These are phyloP conservation scores for Pollenia angustigena DNA, from an alignment of 2,888 invertebrate genomes.

Conservation along the genomic window DNA sequence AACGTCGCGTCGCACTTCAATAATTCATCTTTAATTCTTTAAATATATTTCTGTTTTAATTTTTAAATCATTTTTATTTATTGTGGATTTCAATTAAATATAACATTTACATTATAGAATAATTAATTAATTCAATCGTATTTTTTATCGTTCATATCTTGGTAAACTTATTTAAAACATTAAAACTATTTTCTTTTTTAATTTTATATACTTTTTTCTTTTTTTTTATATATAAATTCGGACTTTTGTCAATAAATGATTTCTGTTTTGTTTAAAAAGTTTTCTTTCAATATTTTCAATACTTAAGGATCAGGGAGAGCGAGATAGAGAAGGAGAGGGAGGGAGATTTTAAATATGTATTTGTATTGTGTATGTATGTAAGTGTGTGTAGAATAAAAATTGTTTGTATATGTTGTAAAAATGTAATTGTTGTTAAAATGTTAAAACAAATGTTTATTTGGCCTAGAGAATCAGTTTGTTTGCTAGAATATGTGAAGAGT, in stretches of 20 bases:
- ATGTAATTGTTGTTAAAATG: conserved; percentile 43
- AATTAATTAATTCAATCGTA: conserved; percentile 69
- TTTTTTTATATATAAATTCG: conserved; percentile 79
- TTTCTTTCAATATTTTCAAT: conserved; percentile 71
- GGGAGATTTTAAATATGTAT: conserved; percentile 11
- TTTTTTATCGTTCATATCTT: conserved; percentile 52
- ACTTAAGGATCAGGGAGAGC: conserved; percentile 73
- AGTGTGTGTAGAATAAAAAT: neutral
- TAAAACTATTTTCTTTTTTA: conserved; percentile 62
- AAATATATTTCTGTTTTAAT: conserved; percentile 45
- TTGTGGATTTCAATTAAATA: conserved; percentile 65
- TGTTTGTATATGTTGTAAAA: conserved; percentile 32
- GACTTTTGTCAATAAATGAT: conserved; percentile 79
- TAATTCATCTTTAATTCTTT: conserved; percentile 44
- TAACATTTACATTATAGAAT: conserved; percentile 72
- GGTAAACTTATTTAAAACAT: conserved; percentile 67
- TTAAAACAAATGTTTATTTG: conserved; percentile 73
- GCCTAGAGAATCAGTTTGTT: conserved; percentile 47
- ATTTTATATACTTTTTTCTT: conserved; percentile 61
- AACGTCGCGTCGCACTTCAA: conserved; percentile 32
- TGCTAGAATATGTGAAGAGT: conserved; percentile 74
- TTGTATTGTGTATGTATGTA: conserved; percentile 21
- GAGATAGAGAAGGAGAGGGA: neutral
- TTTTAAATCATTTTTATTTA: conserved; percentile 55
- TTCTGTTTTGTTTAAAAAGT: conserved; percentile 16